Conservation (phyloP, 2,113 vertebrate genomes). For the Haliaeetus leucogaster region DNA sequence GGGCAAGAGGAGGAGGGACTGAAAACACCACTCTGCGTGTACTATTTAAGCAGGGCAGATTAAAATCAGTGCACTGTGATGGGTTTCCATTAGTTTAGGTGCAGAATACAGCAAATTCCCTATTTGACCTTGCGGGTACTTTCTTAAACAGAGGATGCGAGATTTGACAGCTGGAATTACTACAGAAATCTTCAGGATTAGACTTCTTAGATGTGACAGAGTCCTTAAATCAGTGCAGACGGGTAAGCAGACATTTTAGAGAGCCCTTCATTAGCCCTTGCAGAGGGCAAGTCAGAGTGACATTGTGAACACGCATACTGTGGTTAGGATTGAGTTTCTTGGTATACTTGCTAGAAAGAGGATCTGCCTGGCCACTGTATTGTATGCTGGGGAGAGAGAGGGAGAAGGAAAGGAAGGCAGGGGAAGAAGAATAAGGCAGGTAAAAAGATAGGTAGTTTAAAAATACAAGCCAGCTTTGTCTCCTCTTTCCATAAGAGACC, state of each 20-base stretch:
- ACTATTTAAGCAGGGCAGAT: not conserved
- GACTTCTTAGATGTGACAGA: not conserved
- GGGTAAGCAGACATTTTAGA: not conserved
- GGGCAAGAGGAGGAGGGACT: not conserved
- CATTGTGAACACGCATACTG: not conserved
- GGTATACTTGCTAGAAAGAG: not conserved
- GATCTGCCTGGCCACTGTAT: not conserved
- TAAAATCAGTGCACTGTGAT: not conserved
- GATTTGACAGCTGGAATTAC: not conserved
- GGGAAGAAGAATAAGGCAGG: not conserved
- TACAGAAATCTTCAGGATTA: not conserved
- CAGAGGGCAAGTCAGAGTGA: not conserved
- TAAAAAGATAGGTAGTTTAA: not conserved
- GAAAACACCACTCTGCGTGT: not conserved
- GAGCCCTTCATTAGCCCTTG: not conserved
- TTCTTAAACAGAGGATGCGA: not conserved
- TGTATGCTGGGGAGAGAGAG: not conserved
- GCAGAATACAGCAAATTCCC: not conserved
- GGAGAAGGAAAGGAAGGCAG: not conserved
- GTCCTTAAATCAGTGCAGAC: not conserved
- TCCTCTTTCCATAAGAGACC: not conserved
- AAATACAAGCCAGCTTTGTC: not conserved
- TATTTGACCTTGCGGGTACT: not conserved
- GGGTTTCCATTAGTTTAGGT: not conserved
- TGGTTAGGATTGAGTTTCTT: not conserved